phyloP scores from a whole-genome alignment of 1,140 invertebrate species.

The Lineus longissimus region DNA sequence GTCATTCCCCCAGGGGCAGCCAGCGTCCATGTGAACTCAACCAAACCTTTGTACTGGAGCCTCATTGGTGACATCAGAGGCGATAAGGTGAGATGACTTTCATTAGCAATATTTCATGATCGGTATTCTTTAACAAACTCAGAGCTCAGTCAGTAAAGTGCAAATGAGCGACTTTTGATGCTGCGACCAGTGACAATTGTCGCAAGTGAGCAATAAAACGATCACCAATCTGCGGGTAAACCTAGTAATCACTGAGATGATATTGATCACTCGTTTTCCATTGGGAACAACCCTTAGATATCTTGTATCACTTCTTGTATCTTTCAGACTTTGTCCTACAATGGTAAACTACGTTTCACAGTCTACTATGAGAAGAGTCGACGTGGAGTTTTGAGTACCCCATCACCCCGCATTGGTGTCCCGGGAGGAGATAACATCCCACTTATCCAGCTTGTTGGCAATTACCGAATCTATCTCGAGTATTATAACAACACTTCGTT shows the following conservation, averaged over 20 bases:
- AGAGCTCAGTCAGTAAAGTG: too few relatives aligned
- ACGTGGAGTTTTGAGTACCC: conserved; percentile 37
- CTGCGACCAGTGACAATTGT: too few relatives aligned
- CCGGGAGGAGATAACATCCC: conserved; percentile 68
- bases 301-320: too few relatives aligned
- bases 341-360: conserved; percentile 79
- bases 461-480: conserved; percentile 71
- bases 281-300: too few relatives aligned
- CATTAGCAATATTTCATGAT: too few relatives aligned
- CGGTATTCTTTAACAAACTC: too few relatives aligned
- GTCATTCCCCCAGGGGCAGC: conserved; percentile 66
- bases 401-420: conserved; percentile 51
- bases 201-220: too few relatives aligned
- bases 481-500: conserved; percentile 59
- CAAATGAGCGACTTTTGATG: too few relatives aligned
- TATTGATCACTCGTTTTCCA: too few relatives aligned
- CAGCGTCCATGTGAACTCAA: conserved; percentile 66
- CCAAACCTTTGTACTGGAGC: conserved; percentile 79
- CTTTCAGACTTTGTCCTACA: conserved; percentile 80
- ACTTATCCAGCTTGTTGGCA: conserved; percentile 78
- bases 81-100: conserved; percentile 65
- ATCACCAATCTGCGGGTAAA: too few relatives aligned
- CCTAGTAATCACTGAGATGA: too few relatives aligned
- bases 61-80: conserved; percentile 78
- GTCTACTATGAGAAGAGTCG: conserved; percentile 61